Percentiles rank a stretch among this genome's conserved stretches.
Evolutionary conservation across 2,113 vertebrate genomes (phyloP).

Genomic region (Hyla sarda): DNA sequence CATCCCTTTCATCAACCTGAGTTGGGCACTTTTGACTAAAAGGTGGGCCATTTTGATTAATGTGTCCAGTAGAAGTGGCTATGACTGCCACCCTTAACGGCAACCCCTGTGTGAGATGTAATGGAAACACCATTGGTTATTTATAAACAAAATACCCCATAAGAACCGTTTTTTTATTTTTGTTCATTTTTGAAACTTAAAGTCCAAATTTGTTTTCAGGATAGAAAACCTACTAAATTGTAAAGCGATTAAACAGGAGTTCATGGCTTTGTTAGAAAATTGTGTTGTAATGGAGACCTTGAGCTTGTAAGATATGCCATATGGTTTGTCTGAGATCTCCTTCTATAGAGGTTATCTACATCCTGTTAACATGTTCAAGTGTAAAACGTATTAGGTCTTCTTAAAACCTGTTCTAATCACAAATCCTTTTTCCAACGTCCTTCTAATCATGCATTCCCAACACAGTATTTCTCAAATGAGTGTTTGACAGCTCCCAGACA

Average conservation of each 20-base stretch:
- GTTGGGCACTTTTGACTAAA: no score
- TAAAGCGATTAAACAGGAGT: background rate
- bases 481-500: conserved; percentile 42
- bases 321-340: conserved; percentile 9
- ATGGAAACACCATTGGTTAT: background rate
- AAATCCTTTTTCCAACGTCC: conserved; percentile 31
- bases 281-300: conserved; percentile 12
- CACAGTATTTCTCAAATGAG: conserved; percentile 26
- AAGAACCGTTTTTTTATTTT: background rate
- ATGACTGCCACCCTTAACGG: background rate
- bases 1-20: no score
- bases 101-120: background rate
- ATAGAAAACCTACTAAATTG: background rate
- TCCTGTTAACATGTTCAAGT: conserved; percentile 44
- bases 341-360: background rate
- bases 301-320: background rate
- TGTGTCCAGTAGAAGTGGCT: background rate
- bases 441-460: conserved; percentile 18
- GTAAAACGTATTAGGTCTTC: conserved; percentile 16
- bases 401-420: conserved; percentile 37
- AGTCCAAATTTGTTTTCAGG: background rate
- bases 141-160: background rate
- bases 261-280: background rate
- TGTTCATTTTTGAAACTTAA: no score
- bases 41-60: background rate